phyloP scores from a whole-genome alignment of 2,888 invertebrate species.

The Noctua comes region DNA sequence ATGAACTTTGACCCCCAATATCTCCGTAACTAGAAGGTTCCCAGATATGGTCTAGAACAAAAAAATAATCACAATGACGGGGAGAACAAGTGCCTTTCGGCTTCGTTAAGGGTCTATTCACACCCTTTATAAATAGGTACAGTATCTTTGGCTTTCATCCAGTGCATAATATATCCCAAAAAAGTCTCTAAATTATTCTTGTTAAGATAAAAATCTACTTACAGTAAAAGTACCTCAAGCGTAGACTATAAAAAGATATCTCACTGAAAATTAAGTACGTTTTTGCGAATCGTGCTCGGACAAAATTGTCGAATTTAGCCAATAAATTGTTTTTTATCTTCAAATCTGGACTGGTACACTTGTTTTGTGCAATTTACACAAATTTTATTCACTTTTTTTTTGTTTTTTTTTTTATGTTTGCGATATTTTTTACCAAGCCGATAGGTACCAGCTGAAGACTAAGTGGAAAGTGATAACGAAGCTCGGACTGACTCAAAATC shows the following conservation, averaged over 20 bases:
- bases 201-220: constrained; percentile 32
- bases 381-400: neutral
- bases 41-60: no score
- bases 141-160: neutral
- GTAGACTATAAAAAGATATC: neutral
- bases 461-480: no score
- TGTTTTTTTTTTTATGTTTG: no score
- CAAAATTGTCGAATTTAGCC: neutral
- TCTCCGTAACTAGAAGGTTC: no score
- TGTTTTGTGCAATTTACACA: neutral
- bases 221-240: neutral
- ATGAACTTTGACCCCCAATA: no score
- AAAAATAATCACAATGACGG: no score
- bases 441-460: no score
- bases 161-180: neutral
- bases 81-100: no score
- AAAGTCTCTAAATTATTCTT: constrained; percentile 14
- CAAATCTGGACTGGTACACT: constrained; percentile 8
- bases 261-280: neutral
- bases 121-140: no score
- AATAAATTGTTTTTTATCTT: constrained; percentile 40
- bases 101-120: no score
- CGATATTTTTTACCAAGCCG: no score
- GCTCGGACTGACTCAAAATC: no score
- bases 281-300: constrained; percentile 4